A percentile compares a stretch with the other conserved stretches of the same genome.
Evolutionary conservation across 2,797 vertebrate genomes (phyloP).

Genomic region (Sebastes matsubarae): DNA sequence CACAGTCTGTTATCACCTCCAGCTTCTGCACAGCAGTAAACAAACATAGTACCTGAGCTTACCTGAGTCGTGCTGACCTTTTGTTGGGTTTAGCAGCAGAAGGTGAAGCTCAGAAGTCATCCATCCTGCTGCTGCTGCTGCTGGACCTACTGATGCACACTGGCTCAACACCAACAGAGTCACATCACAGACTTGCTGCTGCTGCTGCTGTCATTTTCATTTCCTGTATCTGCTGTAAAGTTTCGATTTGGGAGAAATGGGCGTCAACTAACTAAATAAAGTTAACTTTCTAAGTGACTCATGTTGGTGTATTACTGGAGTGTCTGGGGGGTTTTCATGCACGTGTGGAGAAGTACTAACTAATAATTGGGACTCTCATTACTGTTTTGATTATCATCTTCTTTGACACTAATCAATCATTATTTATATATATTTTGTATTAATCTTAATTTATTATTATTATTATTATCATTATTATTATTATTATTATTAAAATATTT

Average conservation of each 20-base stretch:
- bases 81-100: background rate
- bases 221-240: conserved; percentile 54
- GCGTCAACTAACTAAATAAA: conserved; percentile 39
- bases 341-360: background rate
- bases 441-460: too few relatives aligned
- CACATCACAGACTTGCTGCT: background rate
- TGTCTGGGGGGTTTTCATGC: too few relatives aligned
- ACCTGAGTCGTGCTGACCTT: background rate
- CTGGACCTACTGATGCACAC: background rate
- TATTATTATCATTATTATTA: too few relatives aligned
- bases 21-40: background rate
- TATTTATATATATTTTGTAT: too few relatives aligned
- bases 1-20: background rate
- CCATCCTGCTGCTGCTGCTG: background rate
- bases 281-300: background rate
- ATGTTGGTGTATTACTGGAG: accelerated
- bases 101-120: background rate
- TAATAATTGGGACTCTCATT: background rate
- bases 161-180: background rate
- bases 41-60: background rate
- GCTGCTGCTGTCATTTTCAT: accelerated
- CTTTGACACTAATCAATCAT: background rate
- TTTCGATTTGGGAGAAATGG: conserved; percentile 80
- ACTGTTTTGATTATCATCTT: background rate
- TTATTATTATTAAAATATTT: too few relatives aligned